Evolutionary conservation across 2,113 vertebrate genomes (phyloP), one percentile per base, ranked within the genome.

Genomic region (Rutilus rutilus): DNA sequence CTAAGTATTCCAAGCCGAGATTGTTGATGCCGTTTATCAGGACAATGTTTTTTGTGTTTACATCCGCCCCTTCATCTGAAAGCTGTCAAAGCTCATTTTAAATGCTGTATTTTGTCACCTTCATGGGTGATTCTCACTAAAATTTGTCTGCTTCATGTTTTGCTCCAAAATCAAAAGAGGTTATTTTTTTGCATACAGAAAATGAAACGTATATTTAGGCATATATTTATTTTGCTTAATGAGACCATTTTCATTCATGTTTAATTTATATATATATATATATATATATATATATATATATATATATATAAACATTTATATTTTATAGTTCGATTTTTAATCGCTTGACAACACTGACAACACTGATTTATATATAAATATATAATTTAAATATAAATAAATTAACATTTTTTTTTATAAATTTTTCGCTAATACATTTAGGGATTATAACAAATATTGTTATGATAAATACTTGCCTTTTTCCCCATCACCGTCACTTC

Each of bases 11-110:
- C 3, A 11, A 79, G 36, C 6, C 3, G 7, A 62, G 15, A 47
- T 80, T 45, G 78, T 27, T 64, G 78, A 64, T 65, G 78, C n/a
- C 50, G 60, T 69, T 82, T 33, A 69, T 69, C 79, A 82, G 19
- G 62, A 69, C 42, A 36, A 67, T 65, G 79, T n/a, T 64, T 80
- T 79, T 62, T 19, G 7, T 27, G 25, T 64, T 80, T 80, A n/a
- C 42, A 75, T 75, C 50, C 39, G 3, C 11, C 42, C 42, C 23
- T 74, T 5, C 11, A 6, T 25, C 71, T 25, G 11, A 74, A 47
- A 47, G 17, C 75, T 77, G 4, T 21, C 50, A 19, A 77, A 54
- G 25, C 27, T 77, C 33, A 77, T 47, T 74, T 74, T 23, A 45
- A 3, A 47, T 17, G n/a, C n/a, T 7, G n/a, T 15, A 25, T 74